Conservation (phyloP, 2,888 invertebrate species). For the Monoplex corrugatus region DNA sequence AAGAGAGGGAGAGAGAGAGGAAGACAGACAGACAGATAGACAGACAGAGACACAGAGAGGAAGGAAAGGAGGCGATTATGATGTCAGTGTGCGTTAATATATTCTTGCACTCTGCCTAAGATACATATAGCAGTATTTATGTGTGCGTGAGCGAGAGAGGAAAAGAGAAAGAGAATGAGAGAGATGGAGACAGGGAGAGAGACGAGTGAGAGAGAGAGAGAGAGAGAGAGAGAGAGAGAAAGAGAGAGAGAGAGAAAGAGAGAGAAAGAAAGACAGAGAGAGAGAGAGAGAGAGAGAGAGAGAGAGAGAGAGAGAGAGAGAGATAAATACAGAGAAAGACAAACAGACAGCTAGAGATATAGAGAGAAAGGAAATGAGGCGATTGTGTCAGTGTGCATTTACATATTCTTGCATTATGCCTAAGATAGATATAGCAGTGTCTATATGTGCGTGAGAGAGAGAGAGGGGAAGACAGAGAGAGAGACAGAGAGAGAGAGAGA, state of each 20-base stretch:
- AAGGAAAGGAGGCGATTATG: too few species aligned
- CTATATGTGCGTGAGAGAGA: too few species aligned
- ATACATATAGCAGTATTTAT: not conserved
- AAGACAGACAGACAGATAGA: not conserved
- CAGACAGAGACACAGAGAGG: not conserved
- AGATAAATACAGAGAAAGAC: not conserved
- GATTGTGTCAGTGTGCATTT: too few species aligned
- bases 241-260: not conserved
- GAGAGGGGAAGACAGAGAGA: not conserved
- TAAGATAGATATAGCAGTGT: too few species aligned
- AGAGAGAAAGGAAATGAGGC: not conserved
- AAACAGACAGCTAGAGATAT: not conserved
- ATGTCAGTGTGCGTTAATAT: too few species aligned
- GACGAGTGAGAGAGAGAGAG: not conserved
- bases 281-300: not conserved
- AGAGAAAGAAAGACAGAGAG: not conserved
- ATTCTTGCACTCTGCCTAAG: too few species aligned
- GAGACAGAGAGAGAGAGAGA: not conserved
- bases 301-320: not conserved
- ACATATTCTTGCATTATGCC: too few species aligned
- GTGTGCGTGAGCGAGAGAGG: not conserved
- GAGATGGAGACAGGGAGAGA: too few species aligned
- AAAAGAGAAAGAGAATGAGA: not conserved
- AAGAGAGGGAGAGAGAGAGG: not conserved
- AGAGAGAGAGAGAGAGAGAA: not conserved